A percentile compares a stretch with the other conserved stretches of the same genome.
Evolutionary conservation across 2,113 vertebrate species (phyloP).

Genomic region (Halcyon malimbica): DNA sequence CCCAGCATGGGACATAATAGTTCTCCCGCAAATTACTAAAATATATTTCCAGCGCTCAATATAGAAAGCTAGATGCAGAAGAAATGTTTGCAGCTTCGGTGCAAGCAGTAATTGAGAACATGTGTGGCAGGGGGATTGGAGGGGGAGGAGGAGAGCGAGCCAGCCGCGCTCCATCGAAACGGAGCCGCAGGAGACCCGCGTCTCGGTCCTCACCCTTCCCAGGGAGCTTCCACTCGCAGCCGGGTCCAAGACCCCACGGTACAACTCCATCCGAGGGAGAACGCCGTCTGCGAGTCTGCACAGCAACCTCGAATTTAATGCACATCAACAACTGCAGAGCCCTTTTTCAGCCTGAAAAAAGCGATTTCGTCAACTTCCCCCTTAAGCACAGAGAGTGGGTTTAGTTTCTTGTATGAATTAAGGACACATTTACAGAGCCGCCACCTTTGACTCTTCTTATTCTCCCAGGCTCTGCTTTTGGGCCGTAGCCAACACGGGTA

Average conservation of each 20-base stretch:
- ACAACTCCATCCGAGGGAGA: background rate
- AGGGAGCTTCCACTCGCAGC: background rate
- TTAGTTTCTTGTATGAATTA: background rate
- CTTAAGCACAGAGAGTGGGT: background rate
- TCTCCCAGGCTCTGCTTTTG: background rate
- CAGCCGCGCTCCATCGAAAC: fast-evolving
- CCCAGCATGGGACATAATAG: constrained; percentile 30
- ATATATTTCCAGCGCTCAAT: constrained; percentile 18
- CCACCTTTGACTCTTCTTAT: background rate
- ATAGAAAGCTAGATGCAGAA: constrained; percentile 31
- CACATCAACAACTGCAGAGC: background rate
- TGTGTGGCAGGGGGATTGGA: background rate
- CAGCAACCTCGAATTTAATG: background rate
- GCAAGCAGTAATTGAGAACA: constrained; percentile 48
- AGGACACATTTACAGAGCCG: background rate
- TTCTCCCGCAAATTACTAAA: constrained; percentile 36
- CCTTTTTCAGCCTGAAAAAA: background rate
- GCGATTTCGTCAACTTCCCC: background rate
- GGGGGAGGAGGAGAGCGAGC: background rate
- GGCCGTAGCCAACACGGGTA: background rate
- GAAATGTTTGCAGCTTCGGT: constrained; percentile 3
- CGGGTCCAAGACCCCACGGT: fast-evolving
- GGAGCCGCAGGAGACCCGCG: background rate
- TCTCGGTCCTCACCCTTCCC: background rate
- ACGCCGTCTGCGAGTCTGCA: background rate